Percentiles rank a stretch among this genome's conserved stretches.
These are phyloP conservation scores for Eulemur macaco DNA, from an alignment of 2,113 vertebrate species.

Conservation along the genomic window DNA sequence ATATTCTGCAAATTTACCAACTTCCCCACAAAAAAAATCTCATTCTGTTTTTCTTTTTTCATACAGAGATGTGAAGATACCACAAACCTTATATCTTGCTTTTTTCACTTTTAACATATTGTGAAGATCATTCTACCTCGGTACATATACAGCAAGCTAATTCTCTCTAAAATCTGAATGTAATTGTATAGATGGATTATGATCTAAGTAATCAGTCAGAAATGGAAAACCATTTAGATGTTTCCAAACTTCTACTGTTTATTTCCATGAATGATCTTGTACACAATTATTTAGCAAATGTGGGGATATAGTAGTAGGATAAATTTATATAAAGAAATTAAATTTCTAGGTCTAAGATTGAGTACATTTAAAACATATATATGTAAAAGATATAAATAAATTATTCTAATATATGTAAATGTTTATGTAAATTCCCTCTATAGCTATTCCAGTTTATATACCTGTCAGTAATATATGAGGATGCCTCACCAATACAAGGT, in stretches of 20 bases:
- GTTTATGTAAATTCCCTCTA: not conserved
- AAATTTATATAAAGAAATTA: not conserved
- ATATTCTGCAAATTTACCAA: not conserved
- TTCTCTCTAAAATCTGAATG: not conserved
- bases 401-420: not conserved
- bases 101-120: not conserved
- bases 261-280: not conserved
- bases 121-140: not conserved
- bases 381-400: not conserved
- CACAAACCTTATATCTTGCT: not conserved
- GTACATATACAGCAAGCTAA: accelerated
- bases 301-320: not conserved
- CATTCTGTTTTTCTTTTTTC: not conserved
- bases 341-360: not conserved
- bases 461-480: not conserved
- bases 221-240: not conserved
- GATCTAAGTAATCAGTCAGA: not conserved
- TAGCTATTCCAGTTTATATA: not conserved
- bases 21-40: not conserved
- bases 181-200: not conserved
- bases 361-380: not conserved
- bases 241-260: not conserved
- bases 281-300: not conserved
- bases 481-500: not conserved
- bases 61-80: not conserved